A percentile compares a stretch with the other conserved stretches of the same genome.
phyloP scores from a whole-genome alignment of 2,113 vertebrate species.

The Archocentrus centrarchus region DNA sequence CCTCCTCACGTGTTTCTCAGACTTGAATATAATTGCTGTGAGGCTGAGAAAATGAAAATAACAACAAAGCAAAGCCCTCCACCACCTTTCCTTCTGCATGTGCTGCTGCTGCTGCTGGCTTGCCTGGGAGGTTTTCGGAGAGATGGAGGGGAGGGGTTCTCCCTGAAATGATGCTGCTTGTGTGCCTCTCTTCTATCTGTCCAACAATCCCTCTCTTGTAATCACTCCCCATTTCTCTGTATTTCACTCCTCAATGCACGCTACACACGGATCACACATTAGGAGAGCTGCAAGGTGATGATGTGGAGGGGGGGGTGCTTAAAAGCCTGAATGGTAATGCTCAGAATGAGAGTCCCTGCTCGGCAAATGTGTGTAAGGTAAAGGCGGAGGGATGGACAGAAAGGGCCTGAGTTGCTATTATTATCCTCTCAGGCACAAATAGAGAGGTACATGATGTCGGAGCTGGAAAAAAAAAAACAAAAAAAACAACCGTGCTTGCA shows the following conservation, averaged over 20 bases:
- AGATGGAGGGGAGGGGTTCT: conserved; percentile 17
- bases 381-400: conserved; percentile 28
- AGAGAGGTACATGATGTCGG: conserved; percentile 40
- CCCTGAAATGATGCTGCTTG: conserved; percentile 62
- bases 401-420: conserved; percentile 56
- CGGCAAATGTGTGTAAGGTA: conserved; percentile 3
- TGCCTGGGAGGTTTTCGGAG: conserved; percentile 24
- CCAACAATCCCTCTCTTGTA: conserved; percentile 30
- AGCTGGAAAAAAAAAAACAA: conserved; percentile 6
- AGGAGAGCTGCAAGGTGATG: conserved; percentile 21
- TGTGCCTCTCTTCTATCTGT: conserved; percentile 34
- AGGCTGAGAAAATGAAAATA: conserved; percentile 69
- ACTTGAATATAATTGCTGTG: conserved; percentile 48
- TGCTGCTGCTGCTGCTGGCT: conserved; percentile 21
- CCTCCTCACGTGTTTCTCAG: conserved; percentile 26
- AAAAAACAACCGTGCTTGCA: conserved; percentile 22
- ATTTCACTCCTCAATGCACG: conserved; percentile 32
- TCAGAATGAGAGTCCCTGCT: conserved; percentile 50
- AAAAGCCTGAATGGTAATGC: conserved; percentile 57
- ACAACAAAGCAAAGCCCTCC: conserved; percentile 56
- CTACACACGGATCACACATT: conserved; percentile 23
- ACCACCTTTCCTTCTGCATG: conserved; percentile 32
- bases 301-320: conserved; percentile 31
- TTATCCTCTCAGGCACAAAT: conserved; percentile 63
- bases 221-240: conserved; percentile 37